phyloP scores from a whole-genome alignment of 2,888 invertebrate genomes.

The Athrips mouffetella region DNA sequence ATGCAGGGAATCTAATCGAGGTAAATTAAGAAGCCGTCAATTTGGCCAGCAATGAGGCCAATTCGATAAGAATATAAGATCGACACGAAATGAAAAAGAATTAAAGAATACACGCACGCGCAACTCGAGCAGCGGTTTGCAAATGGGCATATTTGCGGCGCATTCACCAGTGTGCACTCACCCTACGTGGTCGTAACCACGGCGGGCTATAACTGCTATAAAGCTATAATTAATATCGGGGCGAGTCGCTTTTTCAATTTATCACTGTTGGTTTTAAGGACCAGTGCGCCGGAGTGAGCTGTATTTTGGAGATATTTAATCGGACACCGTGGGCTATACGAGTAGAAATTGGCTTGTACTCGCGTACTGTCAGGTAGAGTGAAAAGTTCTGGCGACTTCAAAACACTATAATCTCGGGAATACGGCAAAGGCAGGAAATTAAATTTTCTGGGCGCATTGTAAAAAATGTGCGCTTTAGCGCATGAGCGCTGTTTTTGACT shows the following conservation, averaged over 20 bases:
- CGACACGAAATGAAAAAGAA: background rate
- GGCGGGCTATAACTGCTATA: slow-evolving; percentile 29
- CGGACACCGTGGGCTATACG: slow-evolving; percentile 2
- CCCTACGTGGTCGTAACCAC: slow-evolving; percentile 24
- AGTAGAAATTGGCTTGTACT: background rate
- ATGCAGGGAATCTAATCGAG: too few species aligned
- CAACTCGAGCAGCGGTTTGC: background rate
- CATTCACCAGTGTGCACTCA: too few species aligned
- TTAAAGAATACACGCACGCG: background rate
- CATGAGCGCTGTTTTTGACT: too few species aligned
- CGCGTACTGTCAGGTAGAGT: too few species aligned
- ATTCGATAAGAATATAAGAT: background rate
- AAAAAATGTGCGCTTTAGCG: too few species aligned
- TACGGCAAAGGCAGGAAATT: background rate
- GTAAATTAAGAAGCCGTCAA: too few species aligned
- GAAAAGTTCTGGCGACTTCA: too few species aligned
- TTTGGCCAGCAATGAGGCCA: too few species aligned
- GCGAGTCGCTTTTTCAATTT: slow-evolving; percentile 48
- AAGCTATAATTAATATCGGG: slow-evolving; percentile 48
- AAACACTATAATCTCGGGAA: too few species aligned
- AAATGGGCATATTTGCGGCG: background rate
- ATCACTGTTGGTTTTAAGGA: slow-evolving; percentile 37
- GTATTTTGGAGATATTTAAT: too few species aligned
- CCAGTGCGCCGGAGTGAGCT: slow-evolving; percentile 20
- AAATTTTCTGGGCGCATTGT: too few species aligned